Evolutionary conservation across 2,113 vertebrate genomes (phyloP), one percentile per base, ranked within the genome.

Genomic region (Chamaetylas fuelleborni): DNA sequence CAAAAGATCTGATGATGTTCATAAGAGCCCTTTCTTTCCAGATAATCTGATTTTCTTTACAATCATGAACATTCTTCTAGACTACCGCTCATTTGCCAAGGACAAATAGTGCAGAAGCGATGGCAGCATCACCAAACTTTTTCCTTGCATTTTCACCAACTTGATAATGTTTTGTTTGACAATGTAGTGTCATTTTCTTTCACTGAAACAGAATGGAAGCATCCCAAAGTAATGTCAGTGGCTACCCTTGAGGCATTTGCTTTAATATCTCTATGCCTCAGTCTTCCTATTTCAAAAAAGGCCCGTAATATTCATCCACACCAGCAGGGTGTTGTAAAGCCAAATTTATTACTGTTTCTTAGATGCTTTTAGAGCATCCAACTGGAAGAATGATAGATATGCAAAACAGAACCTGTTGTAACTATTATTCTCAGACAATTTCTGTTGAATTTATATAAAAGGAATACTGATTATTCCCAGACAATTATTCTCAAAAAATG

Each of bases 271-370:
- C 62, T 40, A 62, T 90, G 77, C 82, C 70, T 90, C 83, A 85
- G 90, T 89, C 78, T 96, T 95, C 64, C 36, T 89, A n/a, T 81
- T 92, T 88, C 40, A 51, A 93, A 94, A 91, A 91, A 54, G 2
- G 2, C 71, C 88, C 54, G 80, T 89, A 95, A 94, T 95, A 91
- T 85, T 94, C 64, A 88, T 56, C 78, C 86, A 89, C 58, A 96
- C 38, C 88, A 96, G 92, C 95, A 87, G 86, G 81, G 73, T 91
- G 86, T 93, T 96, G 77, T 36, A 90, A 96, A 92, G 82, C 60
- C 91, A 94, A 89, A 87, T 92, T 80, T 97, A 90, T 93, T 94
- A 95, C 82, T 95, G 91, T 93, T 96, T 95, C 51, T 61, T 95
- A 92, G 92, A 86, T 89, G 95, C 91, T 95, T 95, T 94, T 94